phyloP scores from a whole-genome alignment of 2,113 vertebrate species.

The Sinocyclocheilus anshuiensis region DNA sequence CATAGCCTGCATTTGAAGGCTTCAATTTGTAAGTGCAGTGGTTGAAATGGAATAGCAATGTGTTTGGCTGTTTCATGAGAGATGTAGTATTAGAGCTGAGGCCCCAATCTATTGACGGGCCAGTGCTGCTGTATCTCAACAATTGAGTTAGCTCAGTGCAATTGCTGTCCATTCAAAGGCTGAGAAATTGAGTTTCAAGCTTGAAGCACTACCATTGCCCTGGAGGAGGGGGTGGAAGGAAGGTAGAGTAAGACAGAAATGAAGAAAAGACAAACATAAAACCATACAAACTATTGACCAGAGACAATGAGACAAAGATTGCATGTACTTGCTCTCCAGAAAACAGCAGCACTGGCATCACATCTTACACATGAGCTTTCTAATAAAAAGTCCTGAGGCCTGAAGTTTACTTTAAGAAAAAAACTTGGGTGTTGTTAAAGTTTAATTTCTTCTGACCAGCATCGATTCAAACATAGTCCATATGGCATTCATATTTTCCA shows the following conservation, averaged over 20 bases:
- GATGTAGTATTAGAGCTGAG: slow-evolving; percentile 74
- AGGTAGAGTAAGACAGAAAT: slow-evolving; percentile 43
- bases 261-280: slow-evolving; percentile 47
- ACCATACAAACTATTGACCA: slow-evolving; percentile 45
- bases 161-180: slow-evolving; percentile 78
- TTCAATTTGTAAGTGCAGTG: slow-evolving; percentile 66
- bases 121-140: slow-evolving; percentile 72
- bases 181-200: slow-evolving; percentile 81
- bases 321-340: slow-evolving; percentile 61
- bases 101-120: slow-evolving; percentile 79
- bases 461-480: slow-evolving; percentile 55
- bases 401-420: slow-evolving; percentile 35
- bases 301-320: slow-evolving; percentile 65
- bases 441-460: not conserved
- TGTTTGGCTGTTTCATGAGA: slow-evolving; percentile 71
- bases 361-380: not conserved
- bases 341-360: slow-evolving; percentile 32
- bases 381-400: slow-evolving; percentile 19
- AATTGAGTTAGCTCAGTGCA: slow-evolving; percentile 77
- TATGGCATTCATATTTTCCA: slow-evolving; percentile 62
- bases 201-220: slow-evolving; percentile 70
- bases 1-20: slow-evolving; percentile 61
- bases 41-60: slow-evolving; percentile 69
- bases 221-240: slow-evolving; percentile 39
- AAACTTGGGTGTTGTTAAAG: not conserved